A percentile compares a stretch with the other conserved stretches of the same genome.
Conservation (phyloP, 2,888 invertebrate genomes). For the Apamea crenata region DNA sequence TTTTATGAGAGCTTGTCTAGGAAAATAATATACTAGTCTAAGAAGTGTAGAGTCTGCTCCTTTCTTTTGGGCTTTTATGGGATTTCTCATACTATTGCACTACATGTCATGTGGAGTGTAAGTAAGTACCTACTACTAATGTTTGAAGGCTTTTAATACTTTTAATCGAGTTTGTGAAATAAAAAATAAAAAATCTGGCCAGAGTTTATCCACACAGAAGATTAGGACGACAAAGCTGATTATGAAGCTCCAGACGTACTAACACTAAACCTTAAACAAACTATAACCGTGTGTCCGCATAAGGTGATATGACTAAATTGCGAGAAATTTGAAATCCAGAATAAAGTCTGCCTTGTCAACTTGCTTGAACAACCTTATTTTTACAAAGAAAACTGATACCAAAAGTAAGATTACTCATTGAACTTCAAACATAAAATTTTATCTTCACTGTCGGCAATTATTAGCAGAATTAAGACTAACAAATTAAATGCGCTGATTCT, state of each 20-base stretch:
- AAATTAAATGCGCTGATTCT: constrained; percentile 62
- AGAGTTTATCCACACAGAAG: constrained; percentile 17
- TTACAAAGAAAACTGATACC: constrained; percentile 44
- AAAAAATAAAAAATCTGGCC: background rate
- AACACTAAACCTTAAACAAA: constrained; percentile 19
- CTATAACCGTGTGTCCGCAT: constrained; percentile 22
- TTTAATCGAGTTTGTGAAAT: background rate
- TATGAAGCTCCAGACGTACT: constrained; percentile 19
- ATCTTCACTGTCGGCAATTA: constrained; percentile 58
- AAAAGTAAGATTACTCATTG: constrained; percentile 53
- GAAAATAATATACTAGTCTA: constrained; percentile 25
- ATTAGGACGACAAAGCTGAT: constrained; percentile 7
- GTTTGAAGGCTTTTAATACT: background rate
- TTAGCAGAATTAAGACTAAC: constrained; percentile 59
- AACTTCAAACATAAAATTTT: constrained; percentile 56
- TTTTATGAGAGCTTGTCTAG: constrained; percentile 4
- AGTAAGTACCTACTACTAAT: background rate
- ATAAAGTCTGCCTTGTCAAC: constrained; percentile 28
- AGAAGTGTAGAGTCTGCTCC: background rate
- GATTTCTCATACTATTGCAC: constrained; percentile 6
- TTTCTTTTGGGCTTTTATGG: constrained; percentile 10
- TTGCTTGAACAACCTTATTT: constrained; percentile 37
- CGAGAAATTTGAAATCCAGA: constrained; percentile 31
- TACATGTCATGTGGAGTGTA: background rate
- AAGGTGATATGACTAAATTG: constrained; percentile 30